Conservation (phyloP, 2,797 vertebrate genomes). For the Enteromius mattozi region DNA sequence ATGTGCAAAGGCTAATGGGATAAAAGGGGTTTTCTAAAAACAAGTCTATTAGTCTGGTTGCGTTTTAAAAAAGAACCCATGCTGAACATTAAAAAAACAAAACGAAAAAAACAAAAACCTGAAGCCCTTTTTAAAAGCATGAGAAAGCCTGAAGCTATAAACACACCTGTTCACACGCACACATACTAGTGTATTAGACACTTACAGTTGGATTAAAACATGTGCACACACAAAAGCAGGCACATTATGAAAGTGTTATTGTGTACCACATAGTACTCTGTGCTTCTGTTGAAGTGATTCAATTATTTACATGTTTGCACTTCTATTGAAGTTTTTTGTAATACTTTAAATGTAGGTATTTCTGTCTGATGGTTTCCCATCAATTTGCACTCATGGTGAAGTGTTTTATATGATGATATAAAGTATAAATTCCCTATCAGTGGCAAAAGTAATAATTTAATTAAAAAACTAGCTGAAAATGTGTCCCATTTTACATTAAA, state of each 20-base stretch:
- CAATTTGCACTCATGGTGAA: neutral
- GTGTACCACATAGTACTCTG: neutral
- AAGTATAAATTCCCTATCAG: too few relatives aligned
- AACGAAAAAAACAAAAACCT: neutral
- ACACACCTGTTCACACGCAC: neutral
- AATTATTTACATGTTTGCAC: constrained; percentile 2
- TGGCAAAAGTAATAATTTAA: neutral
- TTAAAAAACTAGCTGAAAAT: neutral
- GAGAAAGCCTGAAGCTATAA: neutral
- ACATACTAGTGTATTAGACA: neutral
- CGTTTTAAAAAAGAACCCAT: neutral
- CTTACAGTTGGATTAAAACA: neutral
- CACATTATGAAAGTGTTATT: neutral
- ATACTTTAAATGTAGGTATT: neutral
- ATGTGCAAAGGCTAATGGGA: neutral
- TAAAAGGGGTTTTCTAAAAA: neutral
- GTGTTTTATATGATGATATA: neutral
- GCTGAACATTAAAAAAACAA: neutral
- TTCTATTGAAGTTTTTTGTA: neutral
- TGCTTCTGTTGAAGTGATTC: neutral
- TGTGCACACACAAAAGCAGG: neutral
- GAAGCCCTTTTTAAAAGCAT: neutral
- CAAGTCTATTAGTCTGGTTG: neutral
- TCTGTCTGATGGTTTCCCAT: neutral
- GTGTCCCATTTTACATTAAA: neutral